phyloP scores from a whole-genome alignment of 2,888 invertebrate species.

The Pollenia angustigena region DNA sequence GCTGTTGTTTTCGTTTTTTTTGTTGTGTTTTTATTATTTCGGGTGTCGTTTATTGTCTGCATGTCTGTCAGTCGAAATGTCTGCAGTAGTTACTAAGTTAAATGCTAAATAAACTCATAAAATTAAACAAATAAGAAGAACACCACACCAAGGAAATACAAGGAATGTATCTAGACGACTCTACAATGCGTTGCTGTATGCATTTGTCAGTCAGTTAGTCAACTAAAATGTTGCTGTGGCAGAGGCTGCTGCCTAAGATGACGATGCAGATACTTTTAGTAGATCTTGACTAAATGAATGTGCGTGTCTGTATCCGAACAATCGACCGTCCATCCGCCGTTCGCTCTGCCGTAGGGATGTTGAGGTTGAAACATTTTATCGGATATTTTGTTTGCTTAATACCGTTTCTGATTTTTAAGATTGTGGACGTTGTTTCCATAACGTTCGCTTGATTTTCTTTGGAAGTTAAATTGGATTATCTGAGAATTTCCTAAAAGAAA shows the following conservation, averaged over 20 bases:
- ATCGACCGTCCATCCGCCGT: neutral
- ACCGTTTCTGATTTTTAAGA: slow-evolving; percentile 63
- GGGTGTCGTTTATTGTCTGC: slow-evolving; percentile 57
- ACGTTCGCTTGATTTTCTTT: neutral
- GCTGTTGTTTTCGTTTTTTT: neutral
- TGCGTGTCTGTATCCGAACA: slow-evolving; percentile 1
- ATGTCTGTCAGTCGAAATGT: slow-evolving; percentile 74
- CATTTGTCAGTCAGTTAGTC: neutral
- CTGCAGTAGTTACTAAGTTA: slow-evolving; percentile 77
- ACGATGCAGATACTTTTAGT: slow-evolving; percentile 59
- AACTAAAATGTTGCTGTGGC: slow-evolving; percentile 24
- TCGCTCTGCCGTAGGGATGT: slow-evolving; percentile 31
- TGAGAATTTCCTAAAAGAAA: no score
- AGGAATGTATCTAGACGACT: slow-evolving; percentile 60
- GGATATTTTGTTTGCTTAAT: slow-evolving; percentile 52
- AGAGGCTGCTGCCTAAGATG: slow-evolving; percentile 59
- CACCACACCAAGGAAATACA: slow-evolving; percentile 42
- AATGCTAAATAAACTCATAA: slow-evolving; percentile 58
- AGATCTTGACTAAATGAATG: neutral
- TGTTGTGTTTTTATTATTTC: slow-evolving; percentile 17
- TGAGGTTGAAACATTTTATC: slow-evolving; percentile 49
- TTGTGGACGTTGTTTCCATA: slow-evolving; percentile 39
- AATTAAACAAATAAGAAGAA: slow-evolving; percentile 27
- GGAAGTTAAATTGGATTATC: neutral
- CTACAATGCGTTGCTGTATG: slow-evolving; percentile 21